These are phyloP conservation scores for Micronisus gabar DNA, from an alignment of 2,113 vertebrate genomes.

Conservation along the genomic window DNA sequence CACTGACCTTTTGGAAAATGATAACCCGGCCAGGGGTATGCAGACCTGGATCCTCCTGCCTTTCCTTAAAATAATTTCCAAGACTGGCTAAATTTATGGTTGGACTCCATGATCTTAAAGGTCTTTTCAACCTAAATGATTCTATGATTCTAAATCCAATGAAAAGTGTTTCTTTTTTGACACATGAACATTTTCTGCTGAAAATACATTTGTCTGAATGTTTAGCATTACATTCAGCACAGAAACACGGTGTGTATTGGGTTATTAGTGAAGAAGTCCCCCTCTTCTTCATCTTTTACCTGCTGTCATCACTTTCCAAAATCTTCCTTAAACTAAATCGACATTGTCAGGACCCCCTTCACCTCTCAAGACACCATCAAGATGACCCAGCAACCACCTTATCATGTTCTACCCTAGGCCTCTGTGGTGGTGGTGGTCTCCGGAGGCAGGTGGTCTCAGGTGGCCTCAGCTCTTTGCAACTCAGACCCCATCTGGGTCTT, in stretches of 20 bases:
- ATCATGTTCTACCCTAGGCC: background rate
- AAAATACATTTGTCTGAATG: background rate
- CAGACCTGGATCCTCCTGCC: background rate
- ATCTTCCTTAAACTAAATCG: background rate
- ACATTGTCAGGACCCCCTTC: background rate
- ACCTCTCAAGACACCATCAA: background rate
- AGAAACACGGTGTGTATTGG: rapidly evolving
- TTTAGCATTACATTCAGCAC: background rate
- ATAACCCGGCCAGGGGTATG: background rate
- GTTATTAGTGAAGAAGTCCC: background rate
- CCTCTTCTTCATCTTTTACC: background rate
- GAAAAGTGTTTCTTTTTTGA: background rate
- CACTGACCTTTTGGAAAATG: background rate
- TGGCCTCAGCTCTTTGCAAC: background rate
- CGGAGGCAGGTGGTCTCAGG: background rate
- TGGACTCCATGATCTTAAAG: background rate
- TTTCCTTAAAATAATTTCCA: background rate
- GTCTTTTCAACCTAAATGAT: background rate
- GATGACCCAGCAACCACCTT: background rate
- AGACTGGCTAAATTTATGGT: background rate
- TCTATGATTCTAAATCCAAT: background rate
- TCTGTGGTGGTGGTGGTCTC: background rate
- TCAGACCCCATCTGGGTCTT: background rate
- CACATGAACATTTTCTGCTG: background rate
- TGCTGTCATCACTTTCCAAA: background rate